A percentile compares a stretch with the other conserved stretches of the same genome.
Evolutionary conservation across 1,140 invertebrate species (phyloP).

Genomic region (Triops cancriformis): DNA sequence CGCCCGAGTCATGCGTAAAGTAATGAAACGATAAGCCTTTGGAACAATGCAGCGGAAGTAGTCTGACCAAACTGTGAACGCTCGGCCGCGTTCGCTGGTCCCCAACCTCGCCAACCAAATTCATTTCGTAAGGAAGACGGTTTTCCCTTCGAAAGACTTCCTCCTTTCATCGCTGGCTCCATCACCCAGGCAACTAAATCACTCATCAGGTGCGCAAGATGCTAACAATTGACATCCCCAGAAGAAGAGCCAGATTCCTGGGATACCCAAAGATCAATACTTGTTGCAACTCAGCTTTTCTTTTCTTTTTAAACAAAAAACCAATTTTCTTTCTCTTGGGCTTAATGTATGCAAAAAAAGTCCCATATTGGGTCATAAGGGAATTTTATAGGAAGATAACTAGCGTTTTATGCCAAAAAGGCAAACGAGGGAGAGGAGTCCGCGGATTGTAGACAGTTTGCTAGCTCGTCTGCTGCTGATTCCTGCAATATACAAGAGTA

Average conservation of each 20-base stretch:
- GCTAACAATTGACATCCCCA: background rate
- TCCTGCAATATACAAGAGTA: constrained; percentile 4
- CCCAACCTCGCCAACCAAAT: too few relatives aligned
- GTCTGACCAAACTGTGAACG: too few relatives aligned
- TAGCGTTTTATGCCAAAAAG: background rate
- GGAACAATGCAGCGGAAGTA: too few relatives aligned
- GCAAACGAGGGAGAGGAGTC: background rate
- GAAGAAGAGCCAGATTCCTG: background rate
- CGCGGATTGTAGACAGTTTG: constrained; percentile 11
- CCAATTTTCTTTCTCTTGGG: background rate
- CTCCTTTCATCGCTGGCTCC: background rate
- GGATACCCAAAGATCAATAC: background rate
- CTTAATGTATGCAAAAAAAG: background rate
- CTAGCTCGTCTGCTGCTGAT: background rate
- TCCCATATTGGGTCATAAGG: background rate
- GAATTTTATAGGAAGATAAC: too few relatives aligned
- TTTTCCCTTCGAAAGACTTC: background rate
- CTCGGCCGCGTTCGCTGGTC: too few relatives aligned
- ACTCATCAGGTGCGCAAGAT: background rate
- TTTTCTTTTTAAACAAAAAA: too few relatives aligned
- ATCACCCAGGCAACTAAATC: background rate
- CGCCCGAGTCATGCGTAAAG: too few relatives aligned
- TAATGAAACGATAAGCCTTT: too few relatives aligned
- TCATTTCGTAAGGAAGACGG: background rate
- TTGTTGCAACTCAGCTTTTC: background rate